Evolutionary conservation across 2,113 vertebrate genomes (phyloP).

Genomic region (Archilochus colubris): DNA sequence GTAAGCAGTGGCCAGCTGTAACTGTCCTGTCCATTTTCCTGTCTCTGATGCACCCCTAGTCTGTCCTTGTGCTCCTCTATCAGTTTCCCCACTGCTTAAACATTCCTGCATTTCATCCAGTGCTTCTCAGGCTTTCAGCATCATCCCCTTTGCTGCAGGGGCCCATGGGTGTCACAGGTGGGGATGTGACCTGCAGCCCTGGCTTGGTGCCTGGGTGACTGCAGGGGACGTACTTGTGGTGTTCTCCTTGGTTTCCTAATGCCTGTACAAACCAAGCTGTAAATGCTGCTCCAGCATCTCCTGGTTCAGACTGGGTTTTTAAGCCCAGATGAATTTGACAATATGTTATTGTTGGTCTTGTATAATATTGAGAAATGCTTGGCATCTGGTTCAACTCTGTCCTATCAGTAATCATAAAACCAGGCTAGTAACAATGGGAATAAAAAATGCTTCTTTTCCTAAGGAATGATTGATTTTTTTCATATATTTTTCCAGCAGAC

Average conservation of each 20-base stretch:
- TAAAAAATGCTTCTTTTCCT: constrained; percentile 28
- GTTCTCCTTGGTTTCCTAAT: background rate
- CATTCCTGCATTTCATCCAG: rapidly evolving
- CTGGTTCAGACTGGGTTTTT: background rate
- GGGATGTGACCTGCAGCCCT: rapidly evolving
- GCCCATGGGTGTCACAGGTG: too few relatives aligned
- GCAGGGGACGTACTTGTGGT: background rate
- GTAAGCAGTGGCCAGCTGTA: background rate
- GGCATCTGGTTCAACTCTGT: background rate
- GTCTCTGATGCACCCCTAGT: background rate
- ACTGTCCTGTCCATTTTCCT: background rate
- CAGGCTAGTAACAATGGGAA: constrained; percentile 37
- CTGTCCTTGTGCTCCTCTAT: rapidly evolving
- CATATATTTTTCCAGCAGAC: constrained; percentile 30
- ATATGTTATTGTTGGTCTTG: constrained; percentile 36
- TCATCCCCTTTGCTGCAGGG: background rate
- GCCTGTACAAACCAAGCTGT: background rate
- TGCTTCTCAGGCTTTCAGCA: background rate
- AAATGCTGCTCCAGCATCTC: background rate
- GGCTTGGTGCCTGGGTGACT: background rate
- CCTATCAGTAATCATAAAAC: constrained; percentile 51
- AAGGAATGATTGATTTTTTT: constrained; percentile 46
- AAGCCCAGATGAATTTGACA: constrained; percentile 3
- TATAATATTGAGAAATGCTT: background rate
- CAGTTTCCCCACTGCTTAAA: background rate